Percentiles rank a stretch among this genome's conserved stretches.
Evolutionary conservation across 2,888 invertebrate species (phyloP).

Genomic region (Cosmia trapezina): DNA sequence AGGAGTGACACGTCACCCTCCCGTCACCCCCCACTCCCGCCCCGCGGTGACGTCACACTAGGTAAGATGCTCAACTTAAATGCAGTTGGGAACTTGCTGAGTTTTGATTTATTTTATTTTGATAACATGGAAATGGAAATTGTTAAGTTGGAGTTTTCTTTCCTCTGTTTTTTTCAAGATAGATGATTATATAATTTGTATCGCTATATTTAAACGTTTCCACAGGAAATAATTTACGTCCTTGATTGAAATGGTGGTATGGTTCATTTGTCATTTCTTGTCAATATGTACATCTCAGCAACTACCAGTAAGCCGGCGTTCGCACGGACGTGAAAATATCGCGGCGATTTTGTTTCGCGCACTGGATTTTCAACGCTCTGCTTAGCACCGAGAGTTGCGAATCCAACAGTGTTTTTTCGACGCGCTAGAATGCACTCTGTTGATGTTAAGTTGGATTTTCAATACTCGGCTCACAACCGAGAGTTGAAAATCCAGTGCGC

Average conservation of each 20-base stretch:
- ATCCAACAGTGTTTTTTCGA: too few species aligned
- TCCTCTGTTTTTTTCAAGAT: background rate
- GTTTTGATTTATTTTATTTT: slow-evolving; percentile 35
- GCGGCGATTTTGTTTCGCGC: too few species aligned
- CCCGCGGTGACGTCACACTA: slow-evolving; percentile 60
- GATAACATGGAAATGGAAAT: slow-evolving; percentile 2
- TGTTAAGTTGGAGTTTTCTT: background rate
- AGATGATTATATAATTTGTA: too few species aligned
- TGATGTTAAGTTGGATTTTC: too few species aligned
- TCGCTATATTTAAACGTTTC: background rate
- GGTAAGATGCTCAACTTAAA: slow-evolving; percentile 57
- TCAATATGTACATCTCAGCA: background rate
- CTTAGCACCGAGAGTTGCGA: too few species aligned
- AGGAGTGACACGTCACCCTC: slow-evolving; percentile 52
- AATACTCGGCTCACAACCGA: too few species aligned
- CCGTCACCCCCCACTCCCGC: slow-evolving; percentile 45
- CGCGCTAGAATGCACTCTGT: too few species aligned
- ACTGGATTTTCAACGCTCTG: too few species aligned
- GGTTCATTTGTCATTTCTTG: background rate
- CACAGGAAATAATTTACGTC: background rate
- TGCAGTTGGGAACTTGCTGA: slow-evolving; percentile 42
- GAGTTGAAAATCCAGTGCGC: too few species aligned
- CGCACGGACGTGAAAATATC: too few species aligned
- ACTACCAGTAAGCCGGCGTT: too few species aligned
- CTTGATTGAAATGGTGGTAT: background rate